phyloP scores from a whole-genome alignment of 92 coral and sea anemone species.

The Epizoanthus rinbou region DNA sequence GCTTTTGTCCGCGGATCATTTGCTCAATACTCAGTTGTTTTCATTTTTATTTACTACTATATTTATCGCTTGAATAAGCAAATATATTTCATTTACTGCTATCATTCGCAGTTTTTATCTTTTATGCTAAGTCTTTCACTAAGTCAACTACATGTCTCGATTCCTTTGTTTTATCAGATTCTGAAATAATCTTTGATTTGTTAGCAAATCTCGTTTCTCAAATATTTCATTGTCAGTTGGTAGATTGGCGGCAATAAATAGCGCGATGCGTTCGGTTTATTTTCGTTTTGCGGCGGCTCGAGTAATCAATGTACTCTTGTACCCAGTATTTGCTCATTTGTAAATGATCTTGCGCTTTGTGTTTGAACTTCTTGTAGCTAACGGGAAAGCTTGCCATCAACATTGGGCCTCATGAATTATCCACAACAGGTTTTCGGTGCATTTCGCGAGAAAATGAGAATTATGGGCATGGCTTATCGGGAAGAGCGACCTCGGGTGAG shows the following conservation, averaged over 20 bases:
- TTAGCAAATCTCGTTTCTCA: conserved; percentile 23
- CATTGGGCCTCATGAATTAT: conserved; percentile 12
- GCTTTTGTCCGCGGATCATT: conserved; percentile 1
- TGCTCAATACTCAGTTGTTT: neutral
- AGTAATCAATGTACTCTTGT: conserved; percentile 9
- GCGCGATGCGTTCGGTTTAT: neutral
- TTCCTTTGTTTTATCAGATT: conserved; percentile 18
- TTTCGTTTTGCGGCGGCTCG: conserved; percentile 18
- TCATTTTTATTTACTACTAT: neutral
- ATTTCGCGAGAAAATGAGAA: conserved; percentile 23
- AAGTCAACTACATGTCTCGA: conserved; percentile 6
- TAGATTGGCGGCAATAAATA: neutral
- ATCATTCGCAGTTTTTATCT: neutral
- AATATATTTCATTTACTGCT: neutral
- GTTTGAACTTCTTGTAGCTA: conserved; percentile 21
- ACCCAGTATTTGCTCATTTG: conserved; percentile 45
- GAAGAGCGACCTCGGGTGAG: conserved; percentile 17
- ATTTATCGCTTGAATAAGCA: conserved; percentile 13
- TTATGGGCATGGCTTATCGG: neutral
- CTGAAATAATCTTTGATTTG: conserved; percentile 17
- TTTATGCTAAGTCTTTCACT: neutral
- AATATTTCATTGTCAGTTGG: neutral
- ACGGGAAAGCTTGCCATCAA: neutral
- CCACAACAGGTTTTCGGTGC: conserved; percentile 39
- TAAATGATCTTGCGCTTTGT: conserved; percentile 26